Evolutionary conservation across 2,888 invertebrate species (phyloP).

Genomic region (Megalurothrips usitatus): DNA sequence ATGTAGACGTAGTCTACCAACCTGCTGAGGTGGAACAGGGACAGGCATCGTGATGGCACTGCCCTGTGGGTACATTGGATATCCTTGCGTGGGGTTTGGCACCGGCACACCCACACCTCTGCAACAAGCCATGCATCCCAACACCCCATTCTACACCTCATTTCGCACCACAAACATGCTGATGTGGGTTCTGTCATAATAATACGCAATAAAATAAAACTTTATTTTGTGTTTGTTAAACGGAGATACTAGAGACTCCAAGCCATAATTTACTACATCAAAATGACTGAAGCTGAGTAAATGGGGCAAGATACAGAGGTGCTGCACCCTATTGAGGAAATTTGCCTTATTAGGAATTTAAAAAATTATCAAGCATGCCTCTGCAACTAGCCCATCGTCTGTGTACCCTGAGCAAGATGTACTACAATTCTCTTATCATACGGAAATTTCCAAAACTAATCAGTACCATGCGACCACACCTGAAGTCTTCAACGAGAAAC

Average conservation of each 20-base stretch:
- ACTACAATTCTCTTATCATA: not conserved
- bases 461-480: conserved; percentile 11
- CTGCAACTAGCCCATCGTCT: not conserved
- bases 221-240: not conserved
- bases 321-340: not conserved
- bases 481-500: not conserved
- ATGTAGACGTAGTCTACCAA: not conserved
- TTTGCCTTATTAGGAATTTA: not conserved
- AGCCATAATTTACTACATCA: not conserved
- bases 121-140: conserved; percentile 25
- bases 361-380: not conserved
- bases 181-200: not conserved
- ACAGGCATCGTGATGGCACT: conserved; percentile 25
- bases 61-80: conserved; percentile 18
- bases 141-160: conserved; percentile 16
- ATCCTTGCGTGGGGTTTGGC: conserved; percentile 4
- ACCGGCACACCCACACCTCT: conserved; percentile 23
- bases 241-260: not conserved
- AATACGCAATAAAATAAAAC: not conserved
- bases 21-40: conserved; percentile 2
- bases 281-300: not conserved
- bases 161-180: conserved; percentile 11
- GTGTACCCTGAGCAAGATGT: conserved; percentile 18
- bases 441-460: not conserved
- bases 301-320: conserved; percentile 3